Base-by-base conservation (phyloP, 2,888 invertebrate species). In the Zygogramma bicolorata region DNA sequence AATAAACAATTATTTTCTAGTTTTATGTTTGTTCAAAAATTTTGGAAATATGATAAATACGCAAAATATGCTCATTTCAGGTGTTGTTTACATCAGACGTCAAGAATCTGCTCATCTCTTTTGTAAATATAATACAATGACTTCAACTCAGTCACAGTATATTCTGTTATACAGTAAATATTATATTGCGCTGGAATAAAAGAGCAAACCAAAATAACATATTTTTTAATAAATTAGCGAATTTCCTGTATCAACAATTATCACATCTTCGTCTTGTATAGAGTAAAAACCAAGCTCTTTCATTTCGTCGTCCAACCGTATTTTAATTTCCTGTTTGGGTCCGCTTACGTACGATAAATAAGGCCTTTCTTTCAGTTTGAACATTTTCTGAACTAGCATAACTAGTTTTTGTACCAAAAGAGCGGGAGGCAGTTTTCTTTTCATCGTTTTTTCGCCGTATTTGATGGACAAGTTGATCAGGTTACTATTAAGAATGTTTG, bases 261-360 rank as follows among this genome's bases (percentile, higher is more conserved):
- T 92, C 71, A 90, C 91, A 87, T 97, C 96, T 72, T 94, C 95
- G 81, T 94, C 93, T 87, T 95, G 94, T 46, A 97, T 88, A 0
- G 96, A 95, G 87, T 93, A 97, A 85, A 92, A 95, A 61, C 92
- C 91, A 49, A 97, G 88, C 82, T 94, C 93, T 85, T 95, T 94
- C 82, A 95, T 92, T 71, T 92, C 93, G 84, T 96, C 96, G 77
- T 96, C 94, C 77, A 97, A 86, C 69, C 89, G 88, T 79, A 96
- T 93, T 83, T 94, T 92, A 8, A 94, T 90, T 18, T 92, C 91
- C 4, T 90, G 85, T 86, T 90, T 88, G 77, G 89, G 87, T 10
- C 89, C 89, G 79, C 92, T 91, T 1, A 90, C 81, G 73, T 92
- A 88, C 71, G 87, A 87, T 18, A 91, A 81, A 0, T 79, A 86